Base-by-base conservation (phyloP, 2,113 vertebrate species). In the Cervus canadensis region DNA sequence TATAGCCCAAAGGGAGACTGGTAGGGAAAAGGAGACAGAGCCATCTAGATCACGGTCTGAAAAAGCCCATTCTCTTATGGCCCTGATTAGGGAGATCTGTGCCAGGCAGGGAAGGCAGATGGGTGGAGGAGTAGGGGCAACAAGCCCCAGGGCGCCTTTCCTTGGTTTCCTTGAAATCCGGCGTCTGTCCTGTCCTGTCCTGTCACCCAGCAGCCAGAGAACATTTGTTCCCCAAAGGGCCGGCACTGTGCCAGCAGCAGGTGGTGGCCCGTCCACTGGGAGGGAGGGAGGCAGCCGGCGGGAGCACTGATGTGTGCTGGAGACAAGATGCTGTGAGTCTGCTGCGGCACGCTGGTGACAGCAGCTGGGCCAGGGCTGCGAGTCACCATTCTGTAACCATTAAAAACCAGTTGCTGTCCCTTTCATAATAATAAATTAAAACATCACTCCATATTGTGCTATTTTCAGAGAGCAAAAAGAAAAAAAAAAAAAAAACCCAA, bases 201-300 rank as follows among this genome's bases (percentile, higher is more conserved):
- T 99, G 98, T 99, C 98, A 98, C 99, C 99, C 99, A 99, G 98
- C 98, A 99, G 99, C 98, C 98, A 98, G 97, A 97, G 98, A 99
- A 99, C 99, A 98, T 99, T 99, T 99, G 98, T 98, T 99, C 98
- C 99, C 99, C 67, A 98, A 99, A 99, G 99, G 99, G 95, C 98
- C 96, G 98, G 99, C 98, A 36, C 85, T 45, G 98, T 99, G 99
- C 99, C 99, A 99, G 99, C 98, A 99, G 99, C 99, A 99, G 99
- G 99, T 99, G 99, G 99, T 98, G 98, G 98, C 98, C 99, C 98
- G 98, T 99, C 99, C 99, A 98, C 99, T 98, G 99, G 99, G 99
- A 99, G 97, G 99, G 99, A 99, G 92, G 83, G 83, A 60, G 64
- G 40, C 83, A 83, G 99, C 99, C 99, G 99, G 99, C 98, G 81